These are phyloP conservation scores for Trachymyrmex septentrionalis DNA, from an alignment of 1,140 invertebrate genomes.

Conservation along the genomic window DNA sequence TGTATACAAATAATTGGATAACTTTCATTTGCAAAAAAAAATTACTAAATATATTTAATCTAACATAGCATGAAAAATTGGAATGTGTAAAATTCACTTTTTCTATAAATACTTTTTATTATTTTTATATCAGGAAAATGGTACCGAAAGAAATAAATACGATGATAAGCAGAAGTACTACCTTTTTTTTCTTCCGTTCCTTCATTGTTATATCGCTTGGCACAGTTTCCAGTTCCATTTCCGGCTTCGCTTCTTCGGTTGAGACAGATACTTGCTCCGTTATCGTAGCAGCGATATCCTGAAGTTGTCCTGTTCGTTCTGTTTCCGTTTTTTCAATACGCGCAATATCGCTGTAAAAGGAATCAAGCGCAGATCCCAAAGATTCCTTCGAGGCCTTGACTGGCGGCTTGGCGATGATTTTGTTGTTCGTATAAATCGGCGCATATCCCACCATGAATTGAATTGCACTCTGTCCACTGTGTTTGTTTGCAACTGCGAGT, in stretches of 20 bases:
- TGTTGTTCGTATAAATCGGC: constrained; percentile 83
- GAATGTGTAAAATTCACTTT: not conserved
- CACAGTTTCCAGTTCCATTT: constrained; percentile 50
- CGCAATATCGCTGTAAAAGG: constrained; percentile 89
- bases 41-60: not conserved
- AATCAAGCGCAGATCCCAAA: constrained; percentile 86
- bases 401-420: constrained; percentile 84
- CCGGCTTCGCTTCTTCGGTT: constrained; percentile 48
- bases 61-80: not conserved
- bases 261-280: constrained; percentile 21
- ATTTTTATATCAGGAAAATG: not conserved
- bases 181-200: constrained; percentile 68
- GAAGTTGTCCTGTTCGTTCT: constrained; percentile 62
- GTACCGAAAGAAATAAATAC: not conserved
- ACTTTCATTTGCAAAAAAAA: not conserved
- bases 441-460: constrained; percentile 84
- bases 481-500: constrained; percentile 80
- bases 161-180: not conserved
- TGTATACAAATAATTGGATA: not conserved
- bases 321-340: constrained; percentile 84
- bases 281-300: not conserved
- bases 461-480: constrained; percentile 81
- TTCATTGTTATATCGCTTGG: constrained; percentile 27
- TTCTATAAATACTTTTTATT: not conserved
- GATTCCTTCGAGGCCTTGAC: constrained; percentile 82